Evolutionary conservation across 1,140 invertebrate species (phyloP), one percentile per base, ranked within the genome.

Genomic region (Andricus grossulariae): DNA sequence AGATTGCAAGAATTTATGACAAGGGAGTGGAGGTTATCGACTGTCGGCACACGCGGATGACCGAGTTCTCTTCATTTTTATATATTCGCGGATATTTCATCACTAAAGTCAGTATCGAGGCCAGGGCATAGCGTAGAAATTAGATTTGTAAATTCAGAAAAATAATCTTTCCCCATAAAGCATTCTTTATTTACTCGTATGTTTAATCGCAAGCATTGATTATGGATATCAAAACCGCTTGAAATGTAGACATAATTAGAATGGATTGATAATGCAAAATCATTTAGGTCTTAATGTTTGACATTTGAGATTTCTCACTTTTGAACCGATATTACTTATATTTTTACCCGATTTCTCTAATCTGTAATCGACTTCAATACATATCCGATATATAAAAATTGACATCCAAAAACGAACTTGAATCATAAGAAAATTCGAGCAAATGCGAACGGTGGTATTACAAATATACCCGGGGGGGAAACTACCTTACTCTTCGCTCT

Each of bases 1-100:
- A 66, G 60, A 66, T 66, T 39, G 39, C 39, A 66, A 66, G 60
- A 66, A 66, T 66, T 66, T 66, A 66, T 66, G 60, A 66, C 25
- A 66, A 16, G 60, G 39, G 60, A 15, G 60, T 66, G 39, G 60
- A 39, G 60, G 60, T 66, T 66, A 66, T 66, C 60, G 16, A 39
- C 39, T 25, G 32, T 39, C 60, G 60, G 60, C 60, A 66, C 60
- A 66, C 60, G 60, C 60, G 60, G 60, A 39, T 66, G 60, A 32
- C 60, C 60, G 60, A 66, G 60, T 66, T 60, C 57, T 66, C 57
- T 39, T 25, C 25, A n/a, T 66, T 66, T 66, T 45, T 45, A 66
- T 45, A 66, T n/a, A 66, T 66, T 66, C 25, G 25, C 25, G 15
- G 16, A 66, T 66, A 66, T 16, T 45, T 45, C 15, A 66, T 66